phyloP scores from a whole-genome alignment of 2,113 vertebrate species.

The Gorsachius goisagi region DNA sequence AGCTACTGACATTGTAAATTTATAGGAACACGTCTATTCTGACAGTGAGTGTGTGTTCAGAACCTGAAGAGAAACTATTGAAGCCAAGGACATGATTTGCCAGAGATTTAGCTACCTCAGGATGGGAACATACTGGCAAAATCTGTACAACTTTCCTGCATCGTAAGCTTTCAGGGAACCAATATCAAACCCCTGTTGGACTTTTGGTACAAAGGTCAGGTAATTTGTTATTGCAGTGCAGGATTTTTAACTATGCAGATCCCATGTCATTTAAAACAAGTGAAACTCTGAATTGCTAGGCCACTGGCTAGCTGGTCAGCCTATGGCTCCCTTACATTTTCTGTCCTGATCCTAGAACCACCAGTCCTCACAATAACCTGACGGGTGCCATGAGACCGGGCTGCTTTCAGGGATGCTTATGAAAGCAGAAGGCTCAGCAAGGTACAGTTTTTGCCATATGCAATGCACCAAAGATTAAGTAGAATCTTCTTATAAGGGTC shows the following conservation, averaged over 20 bases:
- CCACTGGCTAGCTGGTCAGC: neutral
- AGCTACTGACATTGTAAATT: neutral
- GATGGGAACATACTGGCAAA: neutral
- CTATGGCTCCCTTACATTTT: neutral
- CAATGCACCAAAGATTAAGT: neutral
- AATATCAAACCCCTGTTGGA: neutral
- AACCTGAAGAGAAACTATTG: neutral
- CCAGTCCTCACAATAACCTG: neutral
- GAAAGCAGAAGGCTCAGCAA: neutral
- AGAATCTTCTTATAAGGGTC: neutral
- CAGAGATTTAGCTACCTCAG: constrained; percentile 19
- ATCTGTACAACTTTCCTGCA: neutral
- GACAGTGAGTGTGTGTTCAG: neutral
- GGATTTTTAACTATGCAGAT: neutral
- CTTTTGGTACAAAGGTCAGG: neutral
- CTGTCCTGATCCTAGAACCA: neutral
- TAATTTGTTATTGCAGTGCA: neutral
- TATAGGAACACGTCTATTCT: neutral
- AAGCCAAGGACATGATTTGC: neutral
- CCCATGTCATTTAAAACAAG: neutral
- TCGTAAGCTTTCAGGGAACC: neutral
- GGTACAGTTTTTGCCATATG: neutral
- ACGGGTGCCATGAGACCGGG: no score
- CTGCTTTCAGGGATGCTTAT: neutral
- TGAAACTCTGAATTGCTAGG: neutral